Evolutionary conservation across 2,888 invertebrate genomes (phyloP).

Genomic region (Mesorhabditis sp.): DNA sequence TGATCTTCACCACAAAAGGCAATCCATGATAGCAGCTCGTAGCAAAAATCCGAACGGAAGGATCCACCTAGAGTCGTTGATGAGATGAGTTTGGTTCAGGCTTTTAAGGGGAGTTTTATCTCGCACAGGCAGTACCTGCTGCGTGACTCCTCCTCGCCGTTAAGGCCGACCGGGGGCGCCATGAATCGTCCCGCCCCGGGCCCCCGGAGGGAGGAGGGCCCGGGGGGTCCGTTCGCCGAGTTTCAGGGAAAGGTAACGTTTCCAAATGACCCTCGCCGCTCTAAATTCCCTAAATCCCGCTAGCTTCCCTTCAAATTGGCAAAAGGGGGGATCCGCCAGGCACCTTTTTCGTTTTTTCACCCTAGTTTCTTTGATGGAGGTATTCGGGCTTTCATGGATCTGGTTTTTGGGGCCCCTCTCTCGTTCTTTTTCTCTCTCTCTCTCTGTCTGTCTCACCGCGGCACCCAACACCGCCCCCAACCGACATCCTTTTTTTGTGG

Average conservation of each 20-base stretch:
- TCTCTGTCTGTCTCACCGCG: constrained; percentile 78
- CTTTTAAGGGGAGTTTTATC: neutral
- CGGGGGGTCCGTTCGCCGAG: constrained; percentile 82
- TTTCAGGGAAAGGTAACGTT: constrained; percentile 68
- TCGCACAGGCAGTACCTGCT: constrained; percentile 69
- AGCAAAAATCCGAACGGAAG: constrained; percentile 95
- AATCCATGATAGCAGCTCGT: constrained; percentile 85
- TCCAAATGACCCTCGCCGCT: too few relatives aligned
- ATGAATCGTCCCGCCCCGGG: constrained; percentile 94
- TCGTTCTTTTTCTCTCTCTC: too few relatives aligned
- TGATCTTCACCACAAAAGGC: constrained; percentile 92
- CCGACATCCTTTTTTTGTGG: constrained; percentile 77
- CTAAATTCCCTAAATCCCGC: too few relatives aligned
- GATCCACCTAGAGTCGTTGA: constrained; percentile 74
- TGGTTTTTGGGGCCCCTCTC: neutral
- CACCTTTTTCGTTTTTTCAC: constrained; percentile 85
- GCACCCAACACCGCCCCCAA: constrained; percentile 79
- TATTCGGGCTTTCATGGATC: constrained; percentile 75
- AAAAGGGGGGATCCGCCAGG: constrained; percentile 87
- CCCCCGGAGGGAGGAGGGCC: constrained; percentile 54
- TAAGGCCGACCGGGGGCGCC: constrained; percentile 97
- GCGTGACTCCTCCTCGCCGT: constrained; percentile 96
- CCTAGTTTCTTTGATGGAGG: constrained; percentile 82
- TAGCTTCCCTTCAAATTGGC: constrained; percentile 16
- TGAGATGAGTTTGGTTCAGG: neutral